Base-by-base conservation (phyloP, 2,797 vertebrate species). In the Pipistrellus nathusii region DNA sequence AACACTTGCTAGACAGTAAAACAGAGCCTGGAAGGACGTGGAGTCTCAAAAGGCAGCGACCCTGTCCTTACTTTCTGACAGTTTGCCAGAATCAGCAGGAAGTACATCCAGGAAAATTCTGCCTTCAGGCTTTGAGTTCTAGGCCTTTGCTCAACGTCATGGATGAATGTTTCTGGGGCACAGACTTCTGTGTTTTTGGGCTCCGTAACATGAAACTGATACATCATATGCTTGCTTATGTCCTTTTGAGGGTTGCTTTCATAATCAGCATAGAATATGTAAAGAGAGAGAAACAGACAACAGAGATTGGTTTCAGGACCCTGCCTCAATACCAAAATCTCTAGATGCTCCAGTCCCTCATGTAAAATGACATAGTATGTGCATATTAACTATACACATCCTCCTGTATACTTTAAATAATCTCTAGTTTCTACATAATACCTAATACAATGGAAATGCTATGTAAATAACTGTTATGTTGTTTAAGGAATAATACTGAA, bases 1-100 rank as follows among this genome's bases (percentile, higher is more conserved):
- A 94, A 35, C 18, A 78, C 72, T 86, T 89, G 5, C 38, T 95
- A 87, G 62, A 59, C 68, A 90, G 82, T 71, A 77, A 84, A 83
- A 3, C 27, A 72, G 25, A 89, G 38, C 25, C 38, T 35, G 21
- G 21, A 83, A 21, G 23, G 27, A 88, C 6, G 2, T 2, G 6
- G 17, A 9, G 3, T 27, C 25, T 95, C 66, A 85, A 44, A 73
- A 32, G 78, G 4, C 6, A 48, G 25, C 18, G n/a, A 81, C 14
- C 13, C 62, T 62, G 0, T 59, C 30, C 46, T 66, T 75, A 15
- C 38, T 62, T 75, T 85, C 57, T 94, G 92, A 46, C 2, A 46
- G 30, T 35, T 86, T 92, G 80, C 53, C 55, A 76, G 27, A 76
- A 66, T 20, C 20, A 44, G 23, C 21, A 69, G 59, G 8, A 59